Evolutionary conservation across 2,797 vertebrate species (phyloP).

Genomic region (Sebastiscus albofasciatus): DNA sequence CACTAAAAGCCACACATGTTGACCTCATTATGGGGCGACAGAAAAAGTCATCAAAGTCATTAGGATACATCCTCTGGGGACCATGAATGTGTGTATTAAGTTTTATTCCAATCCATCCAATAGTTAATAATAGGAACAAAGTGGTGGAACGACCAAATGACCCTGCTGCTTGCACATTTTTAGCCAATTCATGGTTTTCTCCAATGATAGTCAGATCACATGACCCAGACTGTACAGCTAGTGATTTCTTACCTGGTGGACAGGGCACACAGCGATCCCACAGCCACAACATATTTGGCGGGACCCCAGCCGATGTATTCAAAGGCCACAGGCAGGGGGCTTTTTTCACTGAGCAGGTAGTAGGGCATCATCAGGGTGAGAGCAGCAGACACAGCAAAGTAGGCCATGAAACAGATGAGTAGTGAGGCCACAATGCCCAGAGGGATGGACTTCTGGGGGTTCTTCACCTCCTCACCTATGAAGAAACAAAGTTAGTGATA

Average conservation of each 20-base stretch:
- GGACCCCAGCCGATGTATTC: slow-evolving; percentile 84
- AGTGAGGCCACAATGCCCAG: slow-evolving; percentile 87
- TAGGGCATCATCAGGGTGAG: slow-evolving; percentile 93
- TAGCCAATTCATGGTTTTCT: neutral
- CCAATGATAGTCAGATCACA: neutral
- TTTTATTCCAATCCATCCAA: neutral
- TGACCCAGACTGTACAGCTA: neutral
- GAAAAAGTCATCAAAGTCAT: neutral
- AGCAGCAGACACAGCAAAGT: slow-evolving; percentile 89
- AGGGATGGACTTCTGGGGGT: slow-evolving; percentile 89
- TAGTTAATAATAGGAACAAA: neutral
- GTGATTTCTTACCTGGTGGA: slow-evolving; percentile 84
- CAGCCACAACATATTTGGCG: slow-evolving; percentile 86
- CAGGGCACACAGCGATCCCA: slow-evolving; percentile 89
- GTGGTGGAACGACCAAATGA: neutral
- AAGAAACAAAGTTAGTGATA: neutral
- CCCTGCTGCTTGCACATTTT: neutral
- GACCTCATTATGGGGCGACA: neutral
- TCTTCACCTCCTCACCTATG: slow-evolving; percentile 90
- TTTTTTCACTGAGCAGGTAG: slow-evolving; percentile 83
- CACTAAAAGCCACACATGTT: too few species aligned
- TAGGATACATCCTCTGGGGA: neutral
- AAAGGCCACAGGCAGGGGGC: slow-evolving; percentile 88
- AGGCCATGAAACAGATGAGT: slow-evolving; percentile 89
- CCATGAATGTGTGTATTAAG: neutral